phyloP scores from a whole-genome alignment of 2,888 invertebrate species.

The Clostera curtula region DNA sequence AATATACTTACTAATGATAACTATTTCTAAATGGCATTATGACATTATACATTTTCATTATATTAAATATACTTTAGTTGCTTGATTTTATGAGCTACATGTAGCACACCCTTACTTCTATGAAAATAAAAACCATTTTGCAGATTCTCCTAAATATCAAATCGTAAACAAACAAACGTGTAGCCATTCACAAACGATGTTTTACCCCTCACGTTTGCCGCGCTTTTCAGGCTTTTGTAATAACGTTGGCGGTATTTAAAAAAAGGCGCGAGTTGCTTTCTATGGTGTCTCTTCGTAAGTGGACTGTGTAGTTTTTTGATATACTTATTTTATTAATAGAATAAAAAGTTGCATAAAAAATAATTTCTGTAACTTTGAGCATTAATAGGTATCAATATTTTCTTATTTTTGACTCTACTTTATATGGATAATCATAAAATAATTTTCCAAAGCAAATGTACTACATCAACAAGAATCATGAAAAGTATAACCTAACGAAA shows the following conservation, averaged over 20 bases:
- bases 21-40: background rate
- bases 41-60: background rate
- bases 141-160: conserved; percentile 53
- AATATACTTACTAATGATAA: background rate
- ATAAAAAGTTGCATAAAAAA: conserved; percentile 37
- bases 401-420: conserved; percentile 33
- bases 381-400: conserved; percentile 26
- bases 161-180: conserved; percentile 70
- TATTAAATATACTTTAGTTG: conserved; percentile 49
- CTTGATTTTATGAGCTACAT: conserved; percentile 41
- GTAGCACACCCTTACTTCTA: conserved; percentile 49
- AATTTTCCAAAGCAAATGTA: conserved; percentile 61
- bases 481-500: conserved; percentile 17
- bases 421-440: conserved; percentile 38
- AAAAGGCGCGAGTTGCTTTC: conserved; percentile 67
- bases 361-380: conserved; percentile 22
- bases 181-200: conserved; percentile 61
- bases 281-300: conserved; percentile 55
- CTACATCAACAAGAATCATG: conserved; percentile 22
- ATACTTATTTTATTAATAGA: conserved; percentile 58
- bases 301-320: conserved; percentile 66
- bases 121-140: conserved; percentile 68
- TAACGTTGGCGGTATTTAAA: conserved; percentile 72
- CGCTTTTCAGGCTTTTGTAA: conserved; percentile 66
- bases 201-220: conserved; percentile 67